phyloP scores from a whole-genome alignment of 2,797 vertebrate genomes.

The Lepilemur septentrionalis region DNA sequence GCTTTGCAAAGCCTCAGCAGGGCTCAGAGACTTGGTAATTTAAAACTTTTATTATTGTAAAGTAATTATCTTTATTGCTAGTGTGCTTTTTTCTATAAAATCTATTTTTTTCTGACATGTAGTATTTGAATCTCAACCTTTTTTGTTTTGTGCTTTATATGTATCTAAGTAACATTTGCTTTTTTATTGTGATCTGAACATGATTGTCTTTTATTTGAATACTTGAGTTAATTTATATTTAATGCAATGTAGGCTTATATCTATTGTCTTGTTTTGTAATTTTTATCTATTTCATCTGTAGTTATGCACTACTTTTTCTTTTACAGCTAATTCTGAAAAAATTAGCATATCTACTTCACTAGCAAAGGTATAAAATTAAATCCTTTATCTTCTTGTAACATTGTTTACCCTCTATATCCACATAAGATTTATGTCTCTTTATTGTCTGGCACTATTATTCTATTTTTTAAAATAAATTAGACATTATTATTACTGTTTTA shows the following conservation, averaged over 20 bases:
- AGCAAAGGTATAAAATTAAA: neutral
- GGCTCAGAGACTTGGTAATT: neutral
- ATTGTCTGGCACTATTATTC: neutral
- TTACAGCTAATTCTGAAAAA: neutral
- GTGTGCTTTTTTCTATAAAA: neutral
- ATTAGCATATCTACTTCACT: neutral
- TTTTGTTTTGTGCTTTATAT: neutral
- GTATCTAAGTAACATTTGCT: neutral
- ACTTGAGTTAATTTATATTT: constrained; percentile 1
- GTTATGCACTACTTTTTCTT: neutral
- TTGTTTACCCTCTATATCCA: neutral
- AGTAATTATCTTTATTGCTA: neutral
- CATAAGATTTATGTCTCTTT: neutral
- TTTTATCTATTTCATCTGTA: neutral
- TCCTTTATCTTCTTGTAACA: neutral
- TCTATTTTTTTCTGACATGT: neutral
- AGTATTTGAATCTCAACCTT: neutral
- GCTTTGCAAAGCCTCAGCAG: too few relatives aligned
- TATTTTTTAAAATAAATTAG: neutral
- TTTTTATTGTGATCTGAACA: neutral
- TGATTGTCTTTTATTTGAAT: neutral
- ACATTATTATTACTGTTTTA: neutral
- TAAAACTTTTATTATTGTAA: neutral
- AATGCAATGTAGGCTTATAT: neutral
- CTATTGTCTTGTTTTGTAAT: neutral